Percentiles rank a stretch among this genome's conserved stretches.
These are phyloP conservation scores for Acipenser oxyrinchus DNA, from an alignment of 2,797 vertebrate genomes.

Conservation along the genomic window DNA sequence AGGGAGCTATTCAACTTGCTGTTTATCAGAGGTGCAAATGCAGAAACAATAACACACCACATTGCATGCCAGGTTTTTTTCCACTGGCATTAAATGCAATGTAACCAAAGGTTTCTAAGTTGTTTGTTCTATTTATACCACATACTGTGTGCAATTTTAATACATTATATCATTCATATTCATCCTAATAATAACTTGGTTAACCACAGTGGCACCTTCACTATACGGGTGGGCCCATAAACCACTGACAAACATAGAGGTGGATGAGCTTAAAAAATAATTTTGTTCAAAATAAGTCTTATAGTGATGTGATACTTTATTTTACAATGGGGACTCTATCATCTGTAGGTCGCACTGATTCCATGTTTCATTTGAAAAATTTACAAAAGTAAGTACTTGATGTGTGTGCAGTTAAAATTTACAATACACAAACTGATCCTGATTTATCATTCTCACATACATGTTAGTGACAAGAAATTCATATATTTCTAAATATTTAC, in stretches of 20 bases:
- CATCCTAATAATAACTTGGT: constrained; percentile 43
- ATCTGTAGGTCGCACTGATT: too few species aligned
- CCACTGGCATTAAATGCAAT: constrained; percentile 16
- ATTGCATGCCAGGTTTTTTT: constrained; percentile 13
- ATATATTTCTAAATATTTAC: too few species aligned
- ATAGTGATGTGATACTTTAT: too few species aligned
- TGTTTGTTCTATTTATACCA: constrained; percentile 29
- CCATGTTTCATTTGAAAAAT: too few species aligned
- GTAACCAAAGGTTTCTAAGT: constrained; percentile 24
- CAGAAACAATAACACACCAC: constrained; percentile 40
- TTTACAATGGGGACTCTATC: too few species aligned
- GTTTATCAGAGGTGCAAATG: constrained; percentile 50
- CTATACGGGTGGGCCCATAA: constrained; percentile 40
- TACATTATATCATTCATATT: constrained; percentile 25
- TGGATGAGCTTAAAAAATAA: too few species aligned
- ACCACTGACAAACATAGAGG: constrained; percentile 10
- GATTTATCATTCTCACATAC: too few species aligned
- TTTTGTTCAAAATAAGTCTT: too few species aligned
- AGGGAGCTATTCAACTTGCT: constrained; percentile 43
- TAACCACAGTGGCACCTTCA: constrained; percentile 35
- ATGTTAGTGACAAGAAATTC: too few species aligned
- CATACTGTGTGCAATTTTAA: constrained; percentile 33
- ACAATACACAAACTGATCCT: too few species aligned
- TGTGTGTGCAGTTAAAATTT: too few species aligned
- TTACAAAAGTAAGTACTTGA: too few species aligned